Conservation (phyloP, 2,888 invertebrate species). For the Andricus curvator region DNA sequence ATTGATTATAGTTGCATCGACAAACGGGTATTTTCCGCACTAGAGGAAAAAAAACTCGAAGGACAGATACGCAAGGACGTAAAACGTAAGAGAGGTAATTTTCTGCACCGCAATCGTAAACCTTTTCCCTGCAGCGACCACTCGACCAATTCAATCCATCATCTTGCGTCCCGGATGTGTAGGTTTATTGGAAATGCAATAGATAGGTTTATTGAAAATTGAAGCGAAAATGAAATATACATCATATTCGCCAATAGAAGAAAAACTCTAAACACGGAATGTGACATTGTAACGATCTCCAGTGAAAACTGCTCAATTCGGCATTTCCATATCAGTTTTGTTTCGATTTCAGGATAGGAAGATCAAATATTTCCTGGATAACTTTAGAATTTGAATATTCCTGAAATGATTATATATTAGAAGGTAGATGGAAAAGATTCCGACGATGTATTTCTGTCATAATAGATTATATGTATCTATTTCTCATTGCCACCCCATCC, state of each 20-base stretch:
- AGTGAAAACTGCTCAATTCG: not conserved
- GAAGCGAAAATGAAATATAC: constrained; percentile 30
- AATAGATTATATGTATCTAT: not conserved
- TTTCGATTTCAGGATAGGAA: not conserved
- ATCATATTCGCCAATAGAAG: not conserved
- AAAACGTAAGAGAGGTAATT: constrained; percentile 40
- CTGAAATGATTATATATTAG: not conserved
- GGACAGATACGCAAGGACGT: constrained; percentile 34
- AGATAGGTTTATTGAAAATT: constrained; percentile 36
- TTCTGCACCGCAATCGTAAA: constrained; percentile 36
- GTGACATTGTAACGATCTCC: not conserved
- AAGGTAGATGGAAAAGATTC: not conserved
- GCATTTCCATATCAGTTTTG: not conserved
- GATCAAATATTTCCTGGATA: not conserved
- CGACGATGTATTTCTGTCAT: not conserved
- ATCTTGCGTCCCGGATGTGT: constrained; percentile 33
- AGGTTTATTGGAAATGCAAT: constrained; percentile 38
- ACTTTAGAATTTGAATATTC: not conserved
- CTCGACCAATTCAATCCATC: constrained; percentile 38
- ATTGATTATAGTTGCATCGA: constrained; percentile 26
- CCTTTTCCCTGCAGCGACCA: constrained; percentile 28
- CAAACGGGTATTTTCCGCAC: not conserved
- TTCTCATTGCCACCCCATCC: not conserved
- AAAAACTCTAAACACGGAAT: not conserved
- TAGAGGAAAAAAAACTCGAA: constrained; percentile 4